Percentiles rank a stretch among this genome's conserved stretches.
phyloP scores from a whole-genome alignment of 1,140 invertebrate species.

The Procambarus virginalis region DNA sequence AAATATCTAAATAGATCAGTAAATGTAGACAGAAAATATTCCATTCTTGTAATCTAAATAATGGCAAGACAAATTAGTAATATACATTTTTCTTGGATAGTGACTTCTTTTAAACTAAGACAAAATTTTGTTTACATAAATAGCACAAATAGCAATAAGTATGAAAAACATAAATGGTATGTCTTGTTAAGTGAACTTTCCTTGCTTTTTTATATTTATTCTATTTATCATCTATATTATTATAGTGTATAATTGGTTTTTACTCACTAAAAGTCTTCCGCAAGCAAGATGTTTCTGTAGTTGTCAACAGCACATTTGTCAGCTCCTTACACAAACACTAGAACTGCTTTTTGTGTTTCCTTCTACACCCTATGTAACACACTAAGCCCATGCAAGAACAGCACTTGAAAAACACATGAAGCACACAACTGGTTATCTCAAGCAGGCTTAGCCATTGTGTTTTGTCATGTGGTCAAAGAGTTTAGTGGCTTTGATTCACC shows the following conservation, averaged over 20 bases:
- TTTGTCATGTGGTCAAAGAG: background rate
- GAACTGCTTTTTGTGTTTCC: constrained; percentile 61
- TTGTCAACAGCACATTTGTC: constrained; percentile 48
- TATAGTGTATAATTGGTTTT: constrained; percentile 45
- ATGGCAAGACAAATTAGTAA: constrained; percentile 24
- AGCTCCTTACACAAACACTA: constrained; percentile 51
- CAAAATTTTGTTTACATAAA: constrained; percentile 54
- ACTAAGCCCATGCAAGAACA: constrained; percentile 6
- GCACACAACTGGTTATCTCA: constrained; percentile 1
- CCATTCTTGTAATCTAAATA: constrained; percentile 42
- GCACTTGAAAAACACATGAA: constrained; percentile 37
- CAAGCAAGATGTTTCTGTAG: constrained; percentile 57
- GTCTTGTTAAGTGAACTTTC: constrained; percentile 59
- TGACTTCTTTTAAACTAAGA: constrained; percentile 35
- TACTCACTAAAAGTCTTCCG: constrained; percentile 34
- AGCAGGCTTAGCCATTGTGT: background rate
- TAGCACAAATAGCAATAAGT: constrained; percentile 54
- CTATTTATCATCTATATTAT: constrained; percentile 35
- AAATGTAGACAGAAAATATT: constrained; percentile 59
- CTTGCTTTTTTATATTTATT: constrained; percentile 40
- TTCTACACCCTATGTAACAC: constrained; percentile 28
- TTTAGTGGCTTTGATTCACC: background rate
- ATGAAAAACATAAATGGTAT: constrained; percentile 52
- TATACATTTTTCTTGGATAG: constrained; percentile 54
- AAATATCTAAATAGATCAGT: constrained; percentile 55